Evolutionary conservation across 2,113 vertebrate species (phyloP), one percentile per base, ranked within the genome.

Genomic region (Myocastor coypus): DNA sequence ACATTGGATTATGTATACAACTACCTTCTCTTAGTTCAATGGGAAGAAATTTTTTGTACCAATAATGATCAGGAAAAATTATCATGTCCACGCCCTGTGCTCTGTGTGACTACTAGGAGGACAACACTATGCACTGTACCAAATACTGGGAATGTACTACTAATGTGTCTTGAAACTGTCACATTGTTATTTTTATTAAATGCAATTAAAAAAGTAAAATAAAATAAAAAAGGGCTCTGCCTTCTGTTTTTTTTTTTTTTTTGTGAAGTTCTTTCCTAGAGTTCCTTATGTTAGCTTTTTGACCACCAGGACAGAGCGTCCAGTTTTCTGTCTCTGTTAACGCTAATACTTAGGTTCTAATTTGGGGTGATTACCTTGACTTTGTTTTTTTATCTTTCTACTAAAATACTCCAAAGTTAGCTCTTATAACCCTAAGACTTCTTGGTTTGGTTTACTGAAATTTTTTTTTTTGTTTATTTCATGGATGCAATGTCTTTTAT

Each of bases 381-480:
- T 52, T 94, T 81, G 2, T 88, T 19, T 73, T 71, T 26, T 80
- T 77, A 87, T 2, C 1, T 24, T 69, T 87, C 40, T 78, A 28
- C 40, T 87, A 50, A 90, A 80, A 68, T 52, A 50, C 26, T 89
- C 28, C 13, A 50, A 14, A 59, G 88, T 94, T 59, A 28, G 10
- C 12, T 71, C 2, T 66, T 19, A 13, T 4, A 63, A 34, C 69
- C 75, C 89, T 85, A 50, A 81, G 50, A 66, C 40, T 37, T 88
- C 55, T n/a, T n/a, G n/a, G n/a, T 61, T 77, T 82, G 42, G 6
- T 24, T 83, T 92, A 82, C 3, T 96, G 28, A 46, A 34, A n/a
- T n/a, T n/a, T n/a, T n/a, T n/a, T n/a, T n/a, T n/a, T n/a, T n/a
- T 42, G 82, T 42, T 87, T 57, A 87, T 93, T 87, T 93, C 32